Evolutionary conservation across 37 sponge, comb jelly and placozoan species (phyloP).

Genomic region (Ephydatia muelleri): DNA sequence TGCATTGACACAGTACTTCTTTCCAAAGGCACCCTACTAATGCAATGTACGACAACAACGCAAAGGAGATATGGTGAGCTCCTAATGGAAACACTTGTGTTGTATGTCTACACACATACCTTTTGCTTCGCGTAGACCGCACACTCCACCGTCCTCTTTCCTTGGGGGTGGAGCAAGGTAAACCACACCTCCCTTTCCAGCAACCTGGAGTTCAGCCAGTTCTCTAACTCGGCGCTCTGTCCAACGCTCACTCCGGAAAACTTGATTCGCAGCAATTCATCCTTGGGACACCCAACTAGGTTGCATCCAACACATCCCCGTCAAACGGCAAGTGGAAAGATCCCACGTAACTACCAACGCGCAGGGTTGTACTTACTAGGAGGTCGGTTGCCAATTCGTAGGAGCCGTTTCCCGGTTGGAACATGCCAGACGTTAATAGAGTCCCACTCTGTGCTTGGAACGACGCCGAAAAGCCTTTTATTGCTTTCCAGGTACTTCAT

Average conservation of each 20-base stretch:
- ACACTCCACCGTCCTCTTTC: constrained; percentile 20
- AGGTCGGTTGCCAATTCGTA: constrained; percentile 15
- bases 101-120: neutral
- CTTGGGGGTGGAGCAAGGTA: constrained; percentile 11
- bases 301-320: neutral
- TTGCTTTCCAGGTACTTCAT: neutral
- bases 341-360: too few species aligned
- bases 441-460: constrained; percentile 1
- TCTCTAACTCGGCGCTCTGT: neutral
- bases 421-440: constrained; percentile 57
- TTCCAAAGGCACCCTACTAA: neutral
- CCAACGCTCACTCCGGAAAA: constrained; percentile 49
- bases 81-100: neutral
- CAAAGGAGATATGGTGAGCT: neutral
- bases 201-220: constrained; percentile 30
- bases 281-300: constrained; percentile 2
- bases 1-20: constrained; percentile 36
- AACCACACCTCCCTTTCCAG: constrained; percentile 22
- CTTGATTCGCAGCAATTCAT: constrained; percentile 24
- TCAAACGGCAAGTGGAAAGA: too few species aligned
- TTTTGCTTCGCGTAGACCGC: constrained; percentile 19
- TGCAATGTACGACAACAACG: too few species aligned
- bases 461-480: constrained; percentile 17
- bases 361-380: constrained; percentile 33
- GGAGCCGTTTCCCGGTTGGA: constrained; percentile 10